Evolutionary conservation across 2,888 invertebrate species (phyloP), one percentile per base, ranked within the genome.

Genomic region (Ormyrus rosae): DNA sequence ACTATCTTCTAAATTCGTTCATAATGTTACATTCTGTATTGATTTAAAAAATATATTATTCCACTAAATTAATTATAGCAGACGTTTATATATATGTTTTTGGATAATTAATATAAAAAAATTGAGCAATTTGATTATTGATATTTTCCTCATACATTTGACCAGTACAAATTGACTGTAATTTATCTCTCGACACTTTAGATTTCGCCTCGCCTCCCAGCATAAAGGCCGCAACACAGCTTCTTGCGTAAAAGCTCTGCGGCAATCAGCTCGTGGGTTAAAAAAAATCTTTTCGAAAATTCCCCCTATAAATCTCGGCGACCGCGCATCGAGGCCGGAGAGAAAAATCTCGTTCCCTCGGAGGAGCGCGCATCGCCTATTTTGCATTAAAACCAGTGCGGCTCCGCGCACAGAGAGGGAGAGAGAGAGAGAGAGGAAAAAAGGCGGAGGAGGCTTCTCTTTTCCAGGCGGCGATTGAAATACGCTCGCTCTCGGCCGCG

Each of bases 381-480:
- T 78, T 78, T 78, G 71, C 78, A 78, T 78, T 76, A 76, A 76
- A 76, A 19, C 51, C 53, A 34, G n/a, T 6, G 34, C 19, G 61
- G 34, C 34, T 10, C 45, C 61, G 7, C 63, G 8, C 63, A 45
- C 11, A 34, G 2, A 58, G 11, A 58, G 10, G 0, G 9, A 45
- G 13, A 10, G 50, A 71, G 13, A 60, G 61, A 71, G 61, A 61
- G 46, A 63, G 46, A 67, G 65, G 19, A 67, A 60, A 19, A 8
- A 46, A 46, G 48, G 13, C 61, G 11, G 11, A 45, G 11, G 11
- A 13, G 55, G 50, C 50, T 61, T 56, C 64, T 56, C 64, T 77
- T 77, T 56, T 77, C 69, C 65, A 34, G 34, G 34, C 34, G 46
- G 48, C 64, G 80, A 80, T 80, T 80, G 80, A 80, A 80, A 80